These are phyloP conservation scores for Amphimallon solstitiale DNA, from an alignment of 2,888 invertebrate genomes.

Conservation along the genomic window DNA sequence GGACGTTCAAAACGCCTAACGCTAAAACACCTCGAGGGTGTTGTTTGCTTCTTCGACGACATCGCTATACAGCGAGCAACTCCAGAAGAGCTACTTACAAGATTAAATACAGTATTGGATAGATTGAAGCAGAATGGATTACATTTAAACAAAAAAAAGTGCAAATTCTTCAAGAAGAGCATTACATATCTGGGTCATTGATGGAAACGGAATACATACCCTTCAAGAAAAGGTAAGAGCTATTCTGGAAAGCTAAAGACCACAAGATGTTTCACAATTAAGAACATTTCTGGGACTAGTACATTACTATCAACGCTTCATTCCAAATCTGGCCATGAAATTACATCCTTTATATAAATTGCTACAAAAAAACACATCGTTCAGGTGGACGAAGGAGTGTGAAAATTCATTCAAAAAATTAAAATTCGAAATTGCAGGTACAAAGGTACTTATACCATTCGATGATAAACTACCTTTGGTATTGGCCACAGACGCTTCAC, in stretches of 20 bases:
- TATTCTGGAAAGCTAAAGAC: conserved; percentile 22
- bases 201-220: conserved; percentile 30
- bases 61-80: no score
- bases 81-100: conserved; percentile 32
- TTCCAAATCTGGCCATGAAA: not conserved
- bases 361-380: conserved; percentile 3
- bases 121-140: conserved; percentile 18
- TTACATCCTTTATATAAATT: conserved; percentile 30
- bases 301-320: not conserved
- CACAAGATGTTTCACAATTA: not conserved
- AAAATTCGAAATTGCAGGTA: conserved; percentile 18
- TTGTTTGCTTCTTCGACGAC: conserved; percentile 54
- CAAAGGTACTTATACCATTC: conserved; percentile 11
- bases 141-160: conserved; percentile 43
- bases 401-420: conserved; percentile 24
- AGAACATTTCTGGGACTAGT: not conserved
- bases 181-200: conserved; percentile 47
- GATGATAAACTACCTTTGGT: conserved; percentile 16
- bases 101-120: conserved; percentile 40
- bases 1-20: no score
- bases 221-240: conserved; percentile 35
- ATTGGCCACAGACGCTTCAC: conserved; percentile 19
- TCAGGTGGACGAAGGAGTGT: conserved; percentile 21
- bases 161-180: conserved; percentile 43
- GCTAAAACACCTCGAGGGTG: conserved; percentile 48